Conservation (phyloP, 2,113 vertebrate genomes). For the Balaeniceps rex region DNA sequence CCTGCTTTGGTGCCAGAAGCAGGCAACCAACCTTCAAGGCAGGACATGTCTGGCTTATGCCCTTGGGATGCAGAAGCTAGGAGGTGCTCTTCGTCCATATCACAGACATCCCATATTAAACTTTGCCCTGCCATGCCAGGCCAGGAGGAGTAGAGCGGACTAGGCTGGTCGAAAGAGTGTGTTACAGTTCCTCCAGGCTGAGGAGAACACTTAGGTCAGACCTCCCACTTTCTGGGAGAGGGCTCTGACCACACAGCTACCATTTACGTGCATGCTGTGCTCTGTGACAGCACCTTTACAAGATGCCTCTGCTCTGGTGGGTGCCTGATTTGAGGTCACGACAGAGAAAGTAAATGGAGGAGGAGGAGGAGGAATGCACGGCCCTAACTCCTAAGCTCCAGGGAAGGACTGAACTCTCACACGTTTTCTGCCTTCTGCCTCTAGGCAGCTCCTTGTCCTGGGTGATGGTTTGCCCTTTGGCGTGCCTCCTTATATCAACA, state of each 20-base stretch:
- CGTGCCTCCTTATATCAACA: neutral
- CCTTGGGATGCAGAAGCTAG: neutral
- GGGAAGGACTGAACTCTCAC: neutral
- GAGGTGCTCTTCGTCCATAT: neutral
- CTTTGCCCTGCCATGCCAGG: neutral
- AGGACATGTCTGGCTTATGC: fast-evolving
- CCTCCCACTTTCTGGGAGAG: neutral
- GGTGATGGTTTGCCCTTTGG: neutral
- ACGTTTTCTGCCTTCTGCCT: neutral
- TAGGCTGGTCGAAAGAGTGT: neutral
- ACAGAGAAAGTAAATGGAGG: neutral
- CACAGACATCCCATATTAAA: neutral
- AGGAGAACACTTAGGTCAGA: neutral
- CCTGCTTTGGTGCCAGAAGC: neutral
- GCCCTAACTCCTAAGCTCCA: neutral
- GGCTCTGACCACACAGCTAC: neutral
- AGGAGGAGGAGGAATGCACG: neutral
- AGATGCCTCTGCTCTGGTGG: neutral
- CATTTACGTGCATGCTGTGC: fast-evolving
- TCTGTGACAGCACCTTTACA: neutral
- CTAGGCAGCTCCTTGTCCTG: neutral
- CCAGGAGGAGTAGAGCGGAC: neutral
- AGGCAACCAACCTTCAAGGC: neutral
- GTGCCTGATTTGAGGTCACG: neutral
- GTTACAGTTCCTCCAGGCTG: neutral